phyloP scores from a whole-genome alignment of 2,797 vertebrate genomes.

The Halcyon smyrnensis region DNA sequence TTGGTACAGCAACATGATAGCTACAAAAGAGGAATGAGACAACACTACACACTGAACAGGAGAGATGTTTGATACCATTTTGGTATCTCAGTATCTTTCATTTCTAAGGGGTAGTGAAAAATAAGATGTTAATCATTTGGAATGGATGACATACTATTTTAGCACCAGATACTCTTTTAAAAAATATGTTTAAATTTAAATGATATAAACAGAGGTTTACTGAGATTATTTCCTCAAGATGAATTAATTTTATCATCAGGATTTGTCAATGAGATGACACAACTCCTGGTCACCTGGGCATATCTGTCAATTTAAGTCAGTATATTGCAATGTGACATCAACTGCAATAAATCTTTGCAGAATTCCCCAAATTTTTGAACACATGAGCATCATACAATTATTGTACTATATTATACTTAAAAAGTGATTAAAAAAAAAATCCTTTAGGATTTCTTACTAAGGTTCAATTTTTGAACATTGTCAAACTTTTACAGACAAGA shows the following conservation, averaged over 20 bases:
- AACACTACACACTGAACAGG: neutral
- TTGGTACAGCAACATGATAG: neutral
- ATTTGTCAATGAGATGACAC: neutral
- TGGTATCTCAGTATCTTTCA: neutral
- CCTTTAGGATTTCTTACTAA: neutral
- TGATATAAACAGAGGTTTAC: neutral
- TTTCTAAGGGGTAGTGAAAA: neutral
- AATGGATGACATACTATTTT: neutral
- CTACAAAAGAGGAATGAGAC: slow-evolving; percentile 14
- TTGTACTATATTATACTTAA: neutral
- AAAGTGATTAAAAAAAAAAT: neutral
- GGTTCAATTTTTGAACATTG: neutral
- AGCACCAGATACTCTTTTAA: neutral
- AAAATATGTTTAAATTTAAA: neutral
- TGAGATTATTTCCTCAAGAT: neutral
- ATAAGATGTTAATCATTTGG: neutral
- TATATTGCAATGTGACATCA: neutral
- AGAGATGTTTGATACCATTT: neutral
- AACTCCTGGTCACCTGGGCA: neutral
- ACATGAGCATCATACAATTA: neutral
- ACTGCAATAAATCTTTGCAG: neutral
- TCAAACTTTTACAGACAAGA: neutral
- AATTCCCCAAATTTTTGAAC: neutral
- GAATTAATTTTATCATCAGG: neutral
- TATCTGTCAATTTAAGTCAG: neutral